Evolutionary conservation across 2,797 vertebrate species (phyloP), one percentile per base, ranked within the genome.

Genomic region (Neopelma chrysocephalum): DNA sequence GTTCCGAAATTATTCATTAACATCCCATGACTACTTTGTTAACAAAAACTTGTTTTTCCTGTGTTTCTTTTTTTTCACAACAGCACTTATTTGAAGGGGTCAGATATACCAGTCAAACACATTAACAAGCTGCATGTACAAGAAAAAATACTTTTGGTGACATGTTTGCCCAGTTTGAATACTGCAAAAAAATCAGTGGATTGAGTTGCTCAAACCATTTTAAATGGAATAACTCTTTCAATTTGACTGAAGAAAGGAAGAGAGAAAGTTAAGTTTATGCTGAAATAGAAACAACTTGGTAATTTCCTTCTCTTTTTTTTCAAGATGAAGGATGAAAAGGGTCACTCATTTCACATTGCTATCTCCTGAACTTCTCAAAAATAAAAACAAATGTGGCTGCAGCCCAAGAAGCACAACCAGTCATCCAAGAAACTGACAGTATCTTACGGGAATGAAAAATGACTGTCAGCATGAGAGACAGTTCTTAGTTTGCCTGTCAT

Each of bases 391-490:
- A 82, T 38, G 43, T 8, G 16, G 36, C 51, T 87, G 34, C 19
- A 88, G 66, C 82, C 70, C 54, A 88, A 89, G 43, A 75, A 90
- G 40, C 82, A 61, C 53, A 90, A 93, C 70, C 31, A 26, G 87
- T 89, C 93, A 92, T 83, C 86, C 89, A 94, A 95, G 93, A 92
- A 73, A 73, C 90, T 60, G 61, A 81, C 69, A 79, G 75, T 73
- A 57, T 94, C 50, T 92, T 93, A 83, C 42, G 34, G 22, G 77
- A 96, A 72, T 77, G 85, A 96, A 89, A 96, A 96, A 94, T 89
- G 26, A 82, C 84, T 94, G 56, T 72, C 94, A 91, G 92, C 73
- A 61, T 95, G 95, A 97, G 94, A 65, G 92, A 89, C 62, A 96
- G 50, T 82, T 82, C 75, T 91, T 51, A 69, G 56, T 92, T 96